Conservation (phyloP, 2,797 vertebrate genomes). For the Margarornis squamiger region DNA sequence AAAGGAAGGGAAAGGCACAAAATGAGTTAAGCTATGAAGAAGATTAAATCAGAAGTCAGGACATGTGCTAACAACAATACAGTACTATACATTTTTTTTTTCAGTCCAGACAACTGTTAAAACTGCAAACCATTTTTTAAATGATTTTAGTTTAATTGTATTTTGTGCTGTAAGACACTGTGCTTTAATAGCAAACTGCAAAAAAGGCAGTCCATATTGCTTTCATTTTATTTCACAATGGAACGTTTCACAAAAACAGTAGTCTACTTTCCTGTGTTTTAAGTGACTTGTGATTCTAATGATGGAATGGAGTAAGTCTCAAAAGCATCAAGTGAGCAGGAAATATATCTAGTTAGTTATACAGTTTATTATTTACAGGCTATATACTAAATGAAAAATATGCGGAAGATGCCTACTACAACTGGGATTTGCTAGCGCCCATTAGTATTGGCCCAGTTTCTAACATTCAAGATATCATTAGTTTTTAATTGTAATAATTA, state of each 20-base stretch:
- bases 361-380: conserved; percentile 69
- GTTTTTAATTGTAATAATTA: conserved; percentile 8
- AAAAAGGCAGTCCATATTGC: conserved; percentile 70
- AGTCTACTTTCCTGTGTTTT: conserved; percentile 69
- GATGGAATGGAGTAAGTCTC: conserved; percentile 76
- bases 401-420: conserved; percentile 47
- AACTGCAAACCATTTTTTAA: conserved; percentile 56
- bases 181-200: conserved; percentile 69
- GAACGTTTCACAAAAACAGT: conserved; percentile 74
- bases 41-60: conserved; percentile 53
- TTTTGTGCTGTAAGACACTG: conserved; percentile 73
- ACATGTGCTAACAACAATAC: conserved; percentile 59
- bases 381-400: conserved; percentile 63
- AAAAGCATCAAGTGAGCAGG: conserved; percentile 74
- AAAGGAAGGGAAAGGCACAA: conserved; percentile 72
- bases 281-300: conserved; percentile 67
- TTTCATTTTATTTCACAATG: conserved; percentile 67
- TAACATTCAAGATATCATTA: conserved; percentile 57
- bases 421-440: conserved; percentile 53
- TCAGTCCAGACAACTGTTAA: conserved; percentile 58
- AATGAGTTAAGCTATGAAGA: conserved; percentile 67
- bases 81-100: conserved; percentile 52
- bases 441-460: conserved; percentile 62
- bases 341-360: conserved; percentile 69
- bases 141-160: conserved; percentile 56